Conservation (phyloP, 2,888 invertebrate species). For the Leucozona laternaria region DNA sequence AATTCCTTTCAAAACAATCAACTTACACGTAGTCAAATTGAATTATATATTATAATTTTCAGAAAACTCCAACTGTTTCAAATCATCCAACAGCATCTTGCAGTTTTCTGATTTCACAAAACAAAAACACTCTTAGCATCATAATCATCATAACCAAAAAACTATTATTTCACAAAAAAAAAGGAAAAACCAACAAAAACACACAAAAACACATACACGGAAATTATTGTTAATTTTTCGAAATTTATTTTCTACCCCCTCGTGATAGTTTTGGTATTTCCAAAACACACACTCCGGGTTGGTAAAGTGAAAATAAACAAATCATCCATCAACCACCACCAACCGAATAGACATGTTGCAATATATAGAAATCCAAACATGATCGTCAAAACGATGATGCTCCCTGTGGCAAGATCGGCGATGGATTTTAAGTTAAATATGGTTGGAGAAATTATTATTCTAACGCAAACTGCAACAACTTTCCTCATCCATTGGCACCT, state of each 20-base stretch:
- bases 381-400: conserved; percentile 68
- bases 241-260: conserved; percentile 65
- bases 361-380: conserved; percentile 72
- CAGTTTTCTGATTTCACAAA: conserved; percentile 35
- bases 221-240: conserved; percentile 72
- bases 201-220: conserved; percentile 36
- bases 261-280: conserved; percentile 51
- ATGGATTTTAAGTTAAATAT: conserved; percentile 1
- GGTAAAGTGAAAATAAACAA: conserved; percentile 69
- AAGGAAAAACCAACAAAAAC: not conserved
- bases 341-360: conserved; percentile 70
- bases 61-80: conserved; percentile 56
- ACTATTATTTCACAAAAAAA: not conserved
- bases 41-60: conserved; percentile 41
- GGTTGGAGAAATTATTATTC: conserved; percentile 59
- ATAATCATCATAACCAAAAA: conserved; percentile 45
- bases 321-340: conserved; percentile 69
- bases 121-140: conserved; percentile 50
- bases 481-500: conserved; percentile 52
- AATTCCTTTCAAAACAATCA: conserved; percentile 70
- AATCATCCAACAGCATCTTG: conserved; percentile 51
- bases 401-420: conserved; percentile 38
- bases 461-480: conserved; percentile 68
- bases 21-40: conserved; percentile 67
- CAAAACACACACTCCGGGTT: conserved; percentile 64